Base-by-base conservation (phyloP, 2,797 vertebrate genomes). In the Notolabrus celidotus region DNA sequence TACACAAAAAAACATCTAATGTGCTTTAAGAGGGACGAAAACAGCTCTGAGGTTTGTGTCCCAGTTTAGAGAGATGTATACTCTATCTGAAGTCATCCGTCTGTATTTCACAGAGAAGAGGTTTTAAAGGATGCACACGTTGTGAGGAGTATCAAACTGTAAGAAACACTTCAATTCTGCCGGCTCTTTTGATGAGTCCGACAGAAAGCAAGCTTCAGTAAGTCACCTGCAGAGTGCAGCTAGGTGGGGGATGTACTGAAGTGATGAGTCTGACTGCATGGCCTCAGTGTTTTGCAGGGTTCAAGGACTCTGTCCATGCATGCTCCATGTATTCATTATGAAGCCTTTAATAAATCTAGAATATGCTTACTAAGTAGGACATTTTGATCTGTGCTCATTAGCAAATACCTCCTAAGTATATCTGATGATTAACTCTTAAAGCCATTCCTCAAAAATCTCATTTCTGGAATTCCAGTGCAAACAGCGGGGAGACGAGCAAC, bases 351-450 rank as follows among this genome's bases (percentile, higher is more conserved):
- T 87, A 88, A 89, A 85, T 83, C 62, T 68, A 45, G 63, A 90
- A 91, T 93, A 80, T 42, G 74, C 86, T 88, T 88, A 88, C 74
- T 36, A 39, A 61, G 70, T 84, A 77, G 66, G 58, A 84, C 43
- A 60, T 77, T 91, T 87, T 75, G 80, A 89, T 90, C 74, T 54
- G 25, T 71, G 82, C 60, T 75, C 71, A 80, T 83, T 83, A 88
- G 76, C 77, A 88, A 91, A 92, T 81, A 87, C 74, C 58, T 54
- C 42, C 16, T 43, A 71, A 90, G 86, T 78, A 70, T 72, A 86
- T 86, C 78, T 86, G 89, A 66, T 60, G 74, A 77, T 71, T 47
- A 72, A 55, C 53, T 73, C 83, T 83, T 66, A 60, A 88, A 83
- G 51, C 20, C 25, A 75, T 51, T 74, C 33, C 27, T 49, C 46